Conservation (phyloP, 2,113 vertebrate genomes). For the Myotis lucifugus region DNA sequence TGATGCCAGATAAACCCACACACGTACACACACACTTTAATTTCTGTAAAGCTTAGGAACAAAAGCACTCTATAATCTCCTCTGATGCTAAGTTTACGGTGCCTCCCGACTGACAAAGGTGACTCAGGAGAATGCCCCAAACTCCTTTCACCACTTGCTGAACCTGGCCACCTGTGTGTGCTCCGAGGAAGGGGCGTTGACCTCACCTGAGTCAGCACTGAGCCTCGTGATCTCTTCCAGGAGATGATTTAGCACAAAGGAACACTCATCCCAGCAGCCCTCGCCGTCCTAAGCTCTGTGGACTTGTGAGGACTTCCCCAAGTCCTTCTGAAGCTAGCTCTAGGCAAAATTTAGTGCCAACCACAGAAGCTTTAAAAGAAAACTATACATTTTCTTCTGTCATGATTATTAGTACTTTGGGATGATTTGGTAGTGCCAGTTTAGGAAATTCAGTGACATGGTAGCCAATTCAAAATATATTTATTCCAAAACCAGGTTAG, state of each 20-base stretch:
- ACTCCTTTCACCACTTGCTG: slow-evolving; percentile 44
- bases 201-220: slow-evolving; percentile 28
- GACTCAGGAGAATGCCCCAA: slow-evolving; percentile 10
- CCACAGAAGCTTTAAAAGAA: not conserved
- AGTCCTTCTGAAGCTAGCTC: not conserved
- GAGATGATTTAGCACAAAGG: slow-evolving; percentile 14
- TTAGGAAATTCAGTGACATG: not conserved
- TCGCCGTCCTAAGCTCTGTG: not conserved
- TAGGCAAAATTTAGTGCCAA: not conserved
- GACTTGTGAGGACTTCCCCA: not conserved
- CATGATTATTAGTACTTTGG: not conserved
- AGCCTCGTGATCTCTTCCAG: not conserved
- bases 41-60: slow-evolving; percentile 59
- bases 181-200: not conserved
- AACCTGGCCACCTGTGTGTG: slow-evolving; percentile 33
- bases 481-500: slow-evolving; percentile 18
- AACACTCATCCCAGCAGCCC: not conserved
- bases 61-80: slow-evolving; percentile 46
- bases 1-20: slow-evolving; percentile 51
- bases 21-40: not conserved
- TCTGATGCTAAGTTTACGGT: slow-evolving; percentile 33
- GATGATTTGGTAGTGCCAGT: not conserved
- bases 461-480: not conserved
- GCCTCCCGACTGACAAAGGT: not conserved
- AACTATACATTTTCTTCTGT: not conserved